Evolutionary conservation across 1,140 invertebrate genomes (phyloP).

Genomic region (Oedothorax gibbosus): DNA sequence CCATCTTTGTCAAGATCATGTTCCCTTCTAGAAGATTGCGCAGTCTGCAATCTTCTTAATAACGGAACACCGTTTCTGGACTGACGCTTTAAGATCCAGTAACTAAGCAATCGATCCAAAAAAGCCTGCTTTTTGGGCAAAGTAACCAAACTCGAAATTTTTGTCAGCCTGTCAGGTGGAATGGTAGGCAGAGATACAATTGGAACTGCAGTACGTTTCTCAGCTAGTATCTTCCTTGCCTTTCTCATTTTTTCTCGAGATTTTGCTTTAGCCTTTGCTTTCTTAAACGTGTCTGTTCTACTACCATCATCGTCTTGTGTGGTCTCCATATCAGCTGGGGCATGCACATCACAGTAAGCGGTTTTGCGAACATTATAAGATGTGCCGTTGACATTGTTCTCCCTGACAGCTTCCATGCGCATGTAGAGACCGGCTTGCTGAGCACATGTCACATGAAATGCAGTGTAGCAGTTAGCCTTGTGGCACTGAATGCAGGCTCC

Average conservation of each 20-base stretch:
- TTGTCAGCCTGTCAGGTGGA: conserved; percentile 85
- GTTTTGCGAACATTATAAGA: conserved; percentile 87
- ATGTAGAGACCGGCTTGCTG: conserved; percentile 95
- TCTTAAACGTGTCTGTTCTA: conserved; percentile 67
- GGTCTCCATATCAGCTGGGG: conserved; percentile 78
- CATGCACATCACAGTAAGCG: conserved; percentile 95
- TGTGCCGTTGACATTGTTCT: conserved; percentile 74
- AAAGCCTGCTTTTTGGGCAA: conserved; percentile 84
- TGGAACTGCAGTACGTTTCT: conserved; percentile 89
- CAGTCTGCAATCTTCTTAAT: conserved; percentile 84
- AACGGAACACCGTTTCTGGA: conserved; percentile 96
- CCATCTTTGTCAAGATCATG: conserved; percentile 62
- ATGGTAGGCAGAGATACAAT: conserved; percentile 95
- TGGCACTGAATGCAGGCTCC: conserved; percentile 99
- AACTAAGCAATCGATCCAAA: conserved; percentile 86
- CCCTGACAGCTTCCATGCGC: conserved; percentile 94
- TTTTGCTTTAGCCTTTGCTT: conserved; percentile 72
- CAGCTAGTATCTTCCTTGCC: conserved; percentile 81
- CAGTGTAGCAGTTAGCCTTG: conserved; percentile 94
- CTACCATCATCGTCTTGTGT: conserved; percentile 63
- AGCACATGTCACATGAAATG: conserved; percentile 98
- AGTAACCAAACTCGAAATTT: conserved; percentile 82
- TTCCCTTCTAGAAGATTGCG: conserved; percentile 67
- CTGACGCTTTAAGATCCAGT: conserved; percentile 95
- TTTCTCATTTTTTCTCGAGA: conserved; percentile 79